Percentiles rank a stretch among this genome's conserved stretches.
These are phyloP conservation scores for Polylopha cassiicola DNA, from an alignment of 2,888 invertebrate species.

Conservation along the genomic window DNA sequence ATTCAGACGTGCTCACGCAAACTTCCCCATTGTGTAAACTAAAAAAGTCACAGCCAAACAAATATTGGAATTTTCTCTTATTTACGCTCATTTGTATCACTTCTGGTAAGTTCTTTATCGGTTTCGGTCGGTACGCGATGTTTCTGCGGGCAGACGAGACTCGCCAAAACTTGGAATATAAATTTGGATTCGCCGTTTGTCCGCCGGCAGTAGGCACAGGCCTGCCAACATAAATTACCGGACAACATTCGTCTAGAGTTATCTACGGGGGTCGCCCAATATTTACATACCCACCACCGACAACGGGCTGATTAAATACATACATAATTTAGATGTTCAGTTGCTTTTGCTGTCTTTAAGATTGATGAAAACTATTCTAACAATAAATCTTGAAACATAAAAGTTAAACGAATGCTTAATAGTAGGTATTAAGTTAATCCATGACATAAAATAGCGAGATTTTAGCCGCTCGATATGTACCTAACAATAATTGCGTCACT, in stretches of 20 bases:
- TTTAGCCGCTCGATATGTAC: too few species aligned
- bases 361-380: too few species aligned
- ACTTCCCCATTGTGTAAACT: constrained; percentile 27
- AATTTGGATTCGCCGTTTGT: constrained; percentile 61
- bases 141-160: constrained; percentile 44
- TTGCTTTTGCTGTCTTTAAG: constrained; percentile 14
- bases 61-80: constrained; percentile 36
- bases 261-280: constrained; percentile 49
- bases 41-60: constrained; percentile 32
- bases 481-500: too few species aligned
- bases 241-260: constrained; percentile 55
- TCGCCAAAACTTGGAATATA: constrained; percentile 60
- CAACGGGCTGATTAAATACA: constrained; percentile 30
- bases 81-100: constrained; percentile 50
- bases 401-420: too few species aligned
- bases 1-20: constrained; percentile 30
- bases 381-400: too few species aligned
- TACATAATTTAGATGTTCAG: constrained; percentile 1
- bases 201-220: constrained; percentile 53
- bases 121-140: constrained; percentile 38
- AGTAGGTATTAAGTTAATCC: too few species aligned
- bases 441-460: too few species aligned
- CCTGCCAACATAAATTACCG: constrained; percentile 64
- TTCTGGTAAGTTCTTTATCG: constrained; percentile 52
- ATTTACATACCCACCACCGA: constrained; percentile 45